phyloP scores from a whole-genome alignment of 2,888 invertebrate genomes.

The Rotaria macrura region DNA sequence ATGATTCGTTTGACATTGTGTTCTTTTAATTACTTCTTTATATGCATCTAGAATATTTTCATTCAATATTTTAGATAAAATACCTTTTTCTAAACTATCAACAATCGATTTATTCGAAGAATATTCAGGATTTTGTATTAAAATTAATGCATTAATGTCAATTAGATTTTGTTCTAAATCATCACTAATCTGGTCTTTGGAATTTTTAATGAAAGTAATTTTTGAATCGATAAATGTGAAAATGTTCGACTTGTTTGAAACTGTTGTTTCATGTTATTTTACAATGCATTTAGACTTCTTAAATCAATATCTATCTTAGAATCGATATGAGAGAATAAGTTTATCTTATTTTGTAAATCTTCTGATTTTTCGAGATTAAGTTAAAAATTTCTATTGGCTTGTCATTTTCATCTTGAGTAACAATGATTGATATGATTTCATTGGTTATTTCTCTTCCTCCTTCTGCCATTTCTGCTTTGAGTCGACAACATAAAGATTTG shows the following conservation, averaged over 20 bases:
- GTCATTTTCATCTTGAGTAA: no score
- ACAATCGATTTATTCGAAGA: not conserved
- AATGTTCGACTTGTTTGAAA: not conserved
- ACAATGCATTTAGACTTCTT: no score
- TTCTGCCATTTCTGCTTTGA: no score
- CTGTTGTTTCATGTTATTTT: not conserved
- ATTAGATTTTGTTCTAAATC: not conserved
- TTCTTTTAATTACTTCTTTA: not conserved
- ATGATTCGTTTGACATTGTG: not conserved
- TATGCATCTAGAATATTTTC: not conserved
- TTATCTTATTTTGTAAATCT: not conserved
- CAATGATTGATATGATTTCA: no score
- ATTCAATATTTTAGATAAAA: not conserved
- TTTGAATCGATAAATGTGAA: not conserved
- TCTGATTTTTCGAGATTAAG: not conserved
- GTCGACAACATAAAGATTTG: not conserved
- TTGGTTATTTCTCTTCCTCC: no score
- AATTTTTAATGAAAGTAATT: not conserved
- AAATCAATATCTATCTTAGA: not conserved
- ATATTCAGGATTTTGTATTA: not conserved
- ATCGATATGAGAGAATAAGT: not conserved
- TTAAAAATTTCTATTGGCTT: not conserved
- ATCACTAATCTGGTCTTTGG: not conserved
- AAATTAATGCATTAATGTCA: not conserved
- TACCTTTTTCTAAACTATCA: not conserved